Base-by-base conservation (phyloP, 2,888 invertebrate genomes). In the Aphodius granarius region DNA sequence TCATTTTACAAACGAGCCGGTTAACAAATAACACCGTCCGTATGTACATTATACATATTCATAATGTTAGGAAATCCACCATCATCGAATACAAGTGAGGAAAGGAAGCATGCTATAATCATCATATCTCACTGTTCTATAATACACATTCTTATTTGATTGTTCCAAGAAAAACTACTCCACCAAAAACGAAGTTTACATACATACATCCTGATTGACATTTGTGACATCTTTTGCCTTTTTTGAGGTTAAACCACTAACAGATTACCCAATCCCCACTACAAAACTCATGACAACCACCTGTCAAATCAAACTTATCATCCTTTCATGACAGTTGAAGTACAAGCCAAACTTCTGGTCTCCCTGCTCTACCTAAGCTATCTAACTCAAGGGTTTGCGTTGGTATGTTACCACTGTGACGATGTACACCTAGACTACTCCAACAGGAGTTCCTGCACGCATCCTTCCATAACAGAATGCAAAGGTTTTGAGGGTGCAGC, bases 1-100 rank as follows among this genome's bases (percentile, higher is more conserved):
- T 80, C 80, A 80, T 78, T 79, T 80, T 80, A 80, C 80, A 80
- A 80, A 80, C 78, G 80, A 80, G 79, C 78, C 80, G 76, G 80
- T 80, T 80, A 80, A 80, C 80, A 80, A 80, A 80, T 80, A 80
- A 80, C 79, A 79, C 79, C 79, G 77, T 78, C 79, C 78, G 79
- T 78, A 80, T 77, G 43, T 72, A 74, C 63, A 72, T 72, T 75
- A 81, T 81, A 79, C 81, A 81, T 81, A 81, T 81, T 81, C 80
- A 81, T 81, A 79, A 80, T 13, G 79, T 81, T 78, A 78, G 78
- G 79, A 78, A 80, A 81, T 78, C 76, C 77, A 78, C 77, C 13
- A 43, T 43, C 43, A 43, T 43, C 43, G 13, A 43, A 43, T 43
- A 43, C 43, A 43, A 43, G 43, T 43, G 43, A 43, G 43, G 3